Base-by-base conservation (phyloP, 2,888 invertebrate genomes). In the Drosophila monieri region DNA sequence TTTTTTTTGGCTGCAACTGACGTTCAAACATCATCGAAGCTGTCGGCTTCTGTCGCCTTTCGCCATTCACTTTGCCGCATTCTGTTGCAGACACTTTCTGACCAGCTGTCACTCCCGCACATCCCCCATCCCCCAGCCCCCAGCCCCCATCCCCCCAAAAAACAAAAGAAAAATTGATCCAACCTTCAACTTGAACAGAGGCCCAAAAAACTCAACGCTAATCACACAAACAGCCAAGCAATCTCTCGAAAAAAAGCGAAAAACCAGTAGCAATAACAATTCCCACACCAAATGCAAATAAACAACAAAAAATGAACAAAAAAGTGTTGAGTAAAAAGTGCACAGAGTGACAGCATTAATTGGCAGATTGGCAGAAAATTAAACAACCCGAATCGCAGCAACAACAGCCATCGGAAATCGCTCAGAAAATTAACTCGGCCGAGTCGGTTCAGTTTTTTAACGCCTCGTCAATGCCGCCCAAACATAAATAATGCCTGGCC, bases 391-490 rank as follows among this genome's bases (percentile, higher is more conserved):
- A 46, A 64, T 23, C 37, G 30, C 25, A 14, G 10, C 23, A 35
- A 37, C 15, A n/a, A 12, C 21, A 44, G 10, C 32, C 32, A 8
- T 10, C 3, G 43, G 5, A 15, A 21, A 32, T 14, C 25, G 21
- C 43, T 30, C 58, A 55, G 48, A 39, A 61, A 78, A 67, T 75
- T 53, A 72, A 76, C 71, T 74, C 60, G 66, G 54, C 53, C 55
- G 62, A 62, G 61, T 69, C 74, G 61, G 61, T 53, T 25, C 32
- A 41, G 39, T 46, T 54, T 57, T 65, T 71, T 70, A 69, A 47
- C 70, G 62, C 57, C 57, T 65, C 54, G 35, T 70, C 52, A 56
- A 54, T 48, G 47, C 30, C 47, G 43, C 35, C 61, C 18, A n/a
- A n/a, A n/a, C n/a, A n/a, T n/a, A n/a, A n/a, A n/a, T n/a, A n/a